Base-by-base conservation (phyloP, 92 coral and sea anemone genomes). In the Anthopleura xanthogrammica region DNA sequence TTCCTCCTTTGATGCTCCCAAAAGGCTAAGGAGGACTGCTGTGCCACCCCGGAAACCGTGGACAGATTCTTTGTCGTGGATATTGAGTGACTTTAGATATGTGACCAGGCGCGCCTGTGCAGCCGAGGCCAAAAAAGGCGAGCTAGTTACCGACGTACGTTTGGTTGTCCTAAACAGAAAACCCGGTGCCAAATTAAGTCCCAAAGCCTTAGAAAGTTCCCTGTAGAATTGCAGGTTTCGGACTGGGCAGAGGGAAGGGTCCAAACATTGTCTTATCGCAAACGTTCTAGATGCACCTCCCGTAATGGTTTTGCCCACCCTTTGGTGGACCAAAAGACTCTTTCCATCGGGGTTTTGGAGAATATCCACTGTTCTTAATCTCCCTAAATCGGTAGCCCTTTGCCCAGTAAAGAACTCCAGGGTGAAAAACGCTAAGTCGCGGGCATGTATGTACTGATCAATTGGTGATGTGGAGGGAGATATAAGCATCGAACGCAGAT, bases 231-330 rank as follows among this genome's bases (percentile, higher is more conserved):
- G 72, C 55, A 58, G 79, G 54, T 73, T 73, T 43, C 36, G 50
- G 22, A 73, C 77, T 2, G 77, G 89, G 85, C 89, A 89, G 52
- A 85, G 75, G 54, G 86, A 86, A 29, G 86, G 75, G 60, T 89
- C 85, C 57, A 14, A n/a, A 48, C 77, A 80, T 10, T 29, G 88
- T 7, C 57, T 13, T 43, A 88, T 58, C 19, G 88, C 88, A 43
- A 83, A 12, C 22, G 79, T 72, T n/a, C 75, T 24, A 40, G 87
- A 29, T 7, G 43, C 41, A 7, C 17, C 24, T 4, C 77, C 90
- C 70, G 80, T 3, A 76, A 83, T 8, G 2, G 87, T 60, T 42
- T 87, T 87, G 16, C 85, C 87, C 12, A 83, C 84, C n/a, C 87
- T 60, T 46, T 80, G 90, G 24, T 79, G 71, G 40, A 83, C 68